Conservation (phyloP, 2,888 invertebrate species). For the Meta bourneti region DNA sequence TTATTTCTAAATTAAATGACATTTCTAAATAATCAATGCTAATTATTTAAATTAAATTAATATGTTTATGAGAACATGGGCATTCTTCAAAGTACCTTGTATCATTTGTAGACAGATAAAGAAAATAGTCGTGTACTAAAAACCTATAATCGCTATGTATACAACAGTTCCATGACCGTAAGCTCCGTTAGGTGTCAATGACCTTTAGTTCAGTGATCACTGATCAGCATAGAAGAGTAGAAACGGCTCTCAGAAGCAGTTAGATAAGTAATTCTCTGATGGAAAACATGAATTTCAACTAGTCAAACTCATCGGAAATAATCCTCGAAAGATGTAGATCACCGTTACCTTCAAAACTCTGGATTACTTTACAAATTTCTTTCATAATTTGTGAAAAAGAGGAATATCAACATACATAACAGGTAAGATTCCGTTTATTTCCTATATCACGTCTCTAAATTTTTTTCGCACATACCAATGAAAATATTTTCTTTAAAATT, state of each 20-base stretch:
- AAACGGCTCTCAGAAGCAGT: slow-evolving; percentile 58
- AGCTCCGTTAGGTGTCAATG: slow-evolving; percentile 77
- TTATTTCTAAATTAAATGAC: too few species aligned
- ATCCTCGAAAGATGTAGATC: slow-evolving; percentile 7
- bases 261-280: slow-evolving; percentile 56
- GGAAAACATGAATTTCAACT: slow-evolving; percentile 66
- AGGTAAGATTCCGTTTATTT: slow-evolving; percentile 70
- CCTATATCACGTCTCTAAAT: slow-evolving; percentile 16
- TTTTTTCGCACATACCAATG: neutral
- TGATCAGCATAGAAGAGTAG: slow-evolving; percentile 74
- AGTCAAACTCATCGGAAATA: slow-evolving; percentile 15
- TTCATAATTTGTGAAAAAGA: slow-evolving; percentile 54
- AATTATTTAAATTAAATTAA: too few species aligned
- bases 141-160: slow-evolving; percentile 36
- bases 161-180: slow-evolving; percentile 75
- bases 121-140: neutral
- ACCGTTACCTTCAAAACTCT: neutral
- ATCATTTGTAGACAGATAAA: neutral
- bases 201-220: slow-evolving; percentile 76
- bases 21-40: too few species aligned
- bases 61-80: neutral
- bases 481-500: neutral
- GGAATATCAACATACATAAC: slow-evolving; percentile 16
- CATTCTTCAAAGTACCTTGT: too few species aligned
- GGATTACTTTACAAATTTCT: slow-evolving; percentile 51